These are phyloP conservation scores for Seriola aureovittata DNA, from an alignment of 2,113 vertebrate genomes.

Conservation along the genomic window DNA sequence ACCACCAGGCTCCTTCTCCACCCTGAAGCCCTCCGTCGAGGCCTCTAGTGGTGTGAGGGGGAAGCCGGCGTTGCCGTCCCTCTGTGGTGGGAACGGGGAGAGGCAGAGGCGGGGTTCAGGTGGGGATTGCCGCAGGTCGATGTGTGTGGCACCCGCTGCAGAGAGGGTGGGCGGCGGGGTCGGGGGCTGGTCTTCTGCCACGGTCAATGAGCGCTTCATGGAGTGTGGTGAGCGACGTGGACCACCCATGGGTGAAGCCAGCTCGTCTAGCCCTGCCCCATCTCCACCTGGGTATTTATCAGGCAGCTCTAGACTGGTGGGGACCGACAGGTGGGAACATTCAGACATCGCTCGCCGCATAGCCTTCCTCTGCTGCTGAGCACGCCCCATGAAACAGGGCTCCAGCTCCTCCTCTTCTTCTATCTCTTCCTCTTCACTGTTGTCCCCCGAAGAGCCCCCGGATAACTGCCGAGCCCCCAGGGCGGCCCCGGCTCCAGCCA, in stretches of 20 bases:
- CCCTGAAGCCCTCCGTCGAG: conserved; percentile 76
- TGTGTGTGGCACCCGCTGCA: conserved; percentile 67
- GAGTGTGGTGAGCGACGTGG: conserved; percentile 78
- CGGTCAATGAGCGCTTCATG: conserved; percentile 91
- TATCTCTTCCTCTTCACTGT: conserved; percentile 76
- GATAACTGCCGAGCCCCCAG: conserved; percentile 44
- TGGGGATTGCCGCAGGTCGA: conserved; percentile 70
- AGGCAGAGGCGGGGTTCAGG: conserved; percentile 66
- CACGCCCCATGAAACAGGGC: conserved; percentile 81
- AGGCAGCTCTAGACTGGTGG: conserved; percentile 88
- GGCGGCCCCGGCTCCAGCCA: conserved; percentile 11
- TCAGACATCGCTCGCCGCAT: conserved; percentile 95
- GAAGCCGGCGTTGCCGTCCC: conserved; percentile 58
- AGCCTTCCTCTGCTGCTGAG: conserved; percentile 90
- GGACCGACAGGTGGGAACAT: conserved; percentile 93
- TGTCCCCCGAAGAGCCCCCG: conserved; percentile 70
- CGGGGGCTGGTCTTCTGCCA: conserved; percentile 88
- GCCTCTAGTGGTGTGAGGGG: conserved; percentile 82
- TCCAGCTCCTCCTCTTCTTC: conserved; percentile 73
- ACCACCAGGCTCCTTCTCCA: conserved; percentile 69
- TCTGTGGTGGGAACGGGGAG: conserved; percentile 64
- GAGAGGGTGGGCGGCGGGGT: conserved; percentile 74
- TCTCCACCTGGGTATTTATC: conserved; percentile 91
- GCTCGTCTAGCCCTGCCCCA: conserved; percentile 72
- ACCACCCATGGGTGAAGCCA: conserved; percentile 73